Base-by-base conservation (phyloP, 2,797 vertebrate genomes). In the Ptychobarbus kaznakovi region DNA sequence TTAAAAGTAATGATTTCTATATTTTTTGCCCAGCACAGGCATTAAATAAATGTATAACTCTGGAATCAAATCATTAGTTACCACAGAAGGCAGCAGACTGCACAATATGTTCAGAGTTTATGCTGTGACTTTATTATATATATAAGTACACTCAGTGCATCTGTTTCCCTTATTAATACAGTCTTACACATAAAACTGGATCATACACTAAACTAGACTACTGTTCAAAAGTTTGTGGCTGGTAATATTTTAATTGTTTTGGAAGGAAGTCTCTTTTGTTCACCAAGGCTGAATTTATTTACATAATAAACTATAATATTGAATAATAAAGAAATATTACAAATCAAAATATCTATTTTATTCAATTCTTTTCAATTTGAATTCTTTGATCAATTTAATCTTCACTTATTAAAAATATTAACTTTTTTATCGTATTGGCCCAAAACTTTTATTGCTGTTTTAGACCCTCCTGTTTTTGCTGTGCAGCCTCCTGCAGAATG, bases 401-500 rank as follows among this genome's bases (percentile, higher is more conserved):
- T 75, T 75, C 35, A 18, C 10, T 35, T 11, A 18, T 35, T 66
- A 9, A 7, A 35, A 53, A 32, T 35, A 22, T 51, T 6, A 20
- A 35, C 22, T 61, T 5, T 1, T 58, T 58, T 0, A 11, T 18
- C 7, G 0, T 51, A 51, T 28, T 32, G 18, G 46, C 32, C 51
- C 16, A 16, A 53, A 22, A 6, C 0, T 2, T 77, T 77, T 35
- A 3, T 10, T 73, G 20, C 70, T n/a, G 51, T 63, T 22, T 7
- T 20, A 73, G 49, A 32, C 22, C 10, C 44, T 83, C 44, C 15
- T 42, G 65, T 79, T 78, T 53, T 66, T 63, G n/a, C 76, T 42
- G 40, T 86, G 42, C 65, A 44, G 35, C 3, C 15, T 73, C 42
- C 85, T 73, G 35, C 66, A 84, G 69, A 86, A 73, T 32, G 81